Percentiles rank a stretch among this genome's conserved stretches.
Conservation (phyloP, 2,113 vertebrate species). For the Hydropotes inermis region DNA sequence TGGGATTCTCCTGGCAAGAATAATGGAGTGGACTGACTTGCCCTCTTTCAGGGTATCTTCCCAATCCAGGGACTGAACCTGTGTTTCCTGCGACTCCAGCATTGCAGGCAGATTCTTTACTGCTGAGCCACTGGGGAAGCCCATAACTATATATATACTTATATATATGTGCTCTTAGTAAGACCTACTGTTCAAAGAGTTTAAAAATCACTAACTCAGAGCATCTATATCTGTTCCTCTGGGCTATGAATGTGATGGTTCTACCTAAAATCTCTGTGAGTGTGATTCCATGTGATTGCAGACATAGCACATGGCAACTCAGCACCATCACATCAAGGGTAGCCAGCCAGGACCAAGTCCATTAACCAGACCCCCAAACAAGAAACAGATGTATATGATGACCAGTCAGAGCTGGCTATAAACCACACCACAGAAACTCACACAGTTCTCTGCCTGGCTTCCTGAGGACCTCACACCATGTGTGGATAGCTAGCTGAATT, state of each 20-base stretch:
- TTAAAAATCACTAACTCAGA: neutral
- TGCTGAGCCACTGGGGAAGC: neutral
- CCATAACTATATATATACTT: neutral
- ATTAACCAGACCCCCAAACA: neutral
- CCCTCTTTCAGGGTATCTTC: neutral
- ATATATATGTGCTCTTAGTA: neutral
- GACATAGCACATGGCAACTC: neutral
- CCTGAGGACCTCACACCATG: neutral
- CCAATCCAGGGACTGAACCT: neutral
- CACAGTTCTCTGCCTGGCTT: neutral
- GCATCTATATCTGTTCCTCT: neutral
- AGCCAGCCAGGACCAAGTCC: neutral
- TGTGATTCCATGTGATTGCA: neutral
- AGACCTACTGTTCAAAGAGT: neutral
- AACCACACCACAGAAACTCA: neutral
- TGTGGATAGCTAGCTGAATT: neutral
- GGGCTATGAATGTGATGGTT: neutral
- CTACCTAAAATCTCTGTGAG: neutral
- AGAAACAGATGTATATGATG: neutral
- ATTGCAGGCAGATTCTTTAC: neutral
- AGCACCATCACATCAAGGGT: neutral
- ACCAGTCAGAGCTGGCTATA: neutral
- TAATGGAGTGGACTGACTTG: neutral
- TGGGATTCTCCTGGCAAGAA: neutral
- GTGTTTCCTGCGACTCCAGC: neutral